A percentile compares a stretch with the other conserved stretches of the same genome.
These are phyloP conservation scores for Bubo scandiacus DNA, from an alignment of 2,113 vertebrate species.

Conservation along the genomic window DNA sequence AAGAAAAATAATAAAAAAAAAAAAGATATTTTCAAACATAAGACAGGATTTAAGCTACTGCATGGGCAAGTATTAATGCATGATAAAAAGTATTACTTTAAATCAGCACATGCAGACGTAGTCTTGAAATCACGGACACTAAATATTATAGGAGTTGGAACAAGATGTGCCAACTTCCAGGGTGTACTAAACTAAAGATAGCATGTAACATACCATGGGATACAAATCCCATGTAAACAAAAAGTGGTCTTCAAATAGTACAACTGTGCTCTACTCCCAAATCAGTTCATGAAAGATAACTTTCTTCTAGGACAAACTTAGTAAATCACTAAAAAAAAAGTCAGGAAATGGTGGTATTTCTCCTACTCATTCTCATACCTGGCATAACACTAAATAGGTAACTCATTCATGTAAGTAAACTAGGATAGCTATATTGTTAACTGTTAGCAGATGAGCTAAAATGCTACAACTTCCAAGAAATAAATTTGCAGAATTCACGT, in stretches of 20 bases:
- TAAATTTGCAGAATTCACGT: not conserved
- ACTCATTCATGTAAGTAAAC: not conserved
- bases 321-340: not conserved
- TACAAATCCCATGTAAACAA: not conserved
- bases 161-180: constrained; percentile 8
- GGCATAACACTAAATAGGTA: not conserved
- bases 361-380: not conserved
- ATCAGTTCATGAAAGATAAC: not conserved
- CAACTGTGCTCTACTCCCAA: not conserved
- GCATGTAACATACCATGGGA: not conserved
- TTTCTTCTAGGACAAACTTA: not conserved
- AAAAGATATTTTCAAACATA: constrained; percentile 33
- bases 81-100: not conserved
- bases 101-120: constrained; percentile 33
- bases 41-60: not conserved
- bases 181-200: constrained; percentile 8
- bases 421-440: not conserved
- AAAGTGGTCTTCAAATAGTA: not conserved
- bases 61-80: not conserved
- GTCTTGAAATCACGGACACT: constrained; percentile 28
- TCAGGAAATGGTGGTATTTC: not conserved
- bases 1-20: constrained; percentile 44
- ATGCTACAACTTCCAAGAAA: not conserved
- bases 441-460: constrained; percentile 8
- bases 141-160: constrained; percentile 37